Evolutionary conservation across 2,113 vertebrate species (phyloP), one percentile per base, ranked within the genome.

Genomic region (Hassar affinis): DNA sequence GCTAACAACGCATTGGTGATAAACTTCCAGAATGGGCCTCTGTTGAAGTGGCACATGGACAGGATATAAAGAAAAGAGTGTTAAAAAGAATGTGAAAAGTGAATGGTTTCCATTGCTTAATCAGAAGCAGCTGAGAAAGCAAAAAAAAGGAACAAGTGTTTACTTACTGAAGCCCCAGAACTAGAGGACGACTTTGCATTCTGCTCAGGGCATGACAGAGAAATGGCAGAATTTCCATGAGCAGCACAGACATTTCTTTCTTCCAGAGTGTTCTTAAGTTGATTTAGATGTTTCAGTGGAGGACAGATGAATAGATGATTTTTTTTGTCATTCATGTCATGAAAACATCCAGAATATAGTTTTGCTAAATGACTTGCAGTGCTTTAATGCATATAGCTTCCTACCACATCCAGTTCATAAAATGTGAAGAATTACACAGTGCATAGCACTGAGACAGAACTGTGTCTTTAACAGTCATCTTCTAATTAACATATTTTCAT

Each of bases 401-500:
- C 90, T 86, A 83, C 84, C 64, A 87, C 74, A 92, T 96, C 93
- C 92, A 93, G 91, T 94, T 94, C 90, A 92, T 86, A 94, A 94
- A 94, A 92, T 93, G 91, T 93, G 93, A 95, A 91, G 94, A 95
- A 97, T 97, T 93, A 93, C 95, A 96, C 96, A 94, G 93, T 93
- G 94, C 94, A 90, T 86, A 93, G 93, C n/a, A n/a, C n/a, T n/a
- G n/a, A 91, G 91, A 91, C 90, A 94, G 92, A 94, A 92, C 92
- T 93, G 93, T 95, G 93, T 92, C 81, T 95, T 95, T 88, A 92
- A 95, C 91, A 92, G 89, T 87, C 89, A 93, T 91, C 94, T 90
- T 90, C 90, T 95, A 94, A 96, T 97, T 96, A 95, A 87, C 93
- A 95, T 97, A 95, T 95, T 96, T 96, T 94, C 93, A 95, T 96